phyloP scores from a whole-genome alignment of 2,113 vertebrate genomes.

The Diphyllodes magnificus region DNA sequence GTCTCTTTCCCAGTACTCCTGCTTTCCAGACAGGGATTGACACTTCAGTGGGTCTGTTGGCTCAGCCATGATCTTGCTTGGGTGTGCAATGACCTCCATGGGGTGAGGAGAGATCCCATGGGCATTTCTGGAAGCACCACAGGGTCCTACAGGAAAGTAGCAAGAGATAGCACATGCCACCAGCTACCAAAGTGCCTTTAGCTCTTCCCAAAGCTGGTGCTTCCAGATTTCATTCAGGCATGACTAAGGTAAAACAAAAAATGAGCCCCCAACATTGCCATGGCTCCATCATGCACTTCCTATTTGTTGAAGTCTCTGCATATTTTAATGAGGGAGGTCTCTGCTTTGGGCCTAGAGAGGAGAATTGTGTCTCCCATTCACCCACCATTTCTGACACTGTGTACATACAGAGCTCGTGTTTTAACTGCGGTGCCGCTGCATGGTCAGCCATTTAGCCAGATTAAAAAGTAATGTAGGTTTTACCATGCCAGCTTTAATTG shows the following conservation, averaged over 20 bases:
- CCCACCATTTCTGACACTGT: not conserved
- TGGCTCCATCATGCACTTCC: not conserved
- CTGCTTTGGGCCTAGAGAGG: not conserved
- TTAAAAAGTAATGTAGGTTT: not conserved
- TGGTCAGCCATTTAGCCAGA: not conserved
- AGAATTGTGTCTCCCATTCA: not conserved
- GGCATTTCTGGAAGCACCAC: not conserved
- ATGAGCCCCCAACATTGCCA: not conserved
- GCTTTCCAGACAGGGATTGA: not conserved
- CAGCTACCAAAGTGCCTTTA: not conserved
- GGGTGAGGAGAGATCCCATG: not conserved
- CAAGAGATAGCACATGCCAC: not conserved
- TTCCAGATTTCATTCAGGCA: not conserved
- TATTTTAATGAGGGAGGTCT: not conserved
- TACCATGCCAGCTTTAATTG: not conserved
- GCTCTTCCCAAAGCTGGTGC: not conserved
- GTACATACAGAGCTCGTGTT: not conserved
- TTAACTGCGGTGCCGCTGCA: not conserved
- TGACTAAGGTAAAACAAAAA: not conserved
- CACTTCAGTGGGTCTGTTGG: not conserved
- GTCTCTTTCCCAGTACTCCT: not conserved
- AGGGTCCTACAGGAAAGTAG: not conserved
- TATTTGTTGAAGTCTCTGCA: not conserved
- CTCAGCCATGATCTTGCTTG: not conserved
- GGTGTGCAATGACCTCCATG: not conserved